A percentile compares a stretch with the other conserved stretches of the same genome.
Conservation (phyloP, 2,888 invertebrate species). For the Thereva unica region DNA sequence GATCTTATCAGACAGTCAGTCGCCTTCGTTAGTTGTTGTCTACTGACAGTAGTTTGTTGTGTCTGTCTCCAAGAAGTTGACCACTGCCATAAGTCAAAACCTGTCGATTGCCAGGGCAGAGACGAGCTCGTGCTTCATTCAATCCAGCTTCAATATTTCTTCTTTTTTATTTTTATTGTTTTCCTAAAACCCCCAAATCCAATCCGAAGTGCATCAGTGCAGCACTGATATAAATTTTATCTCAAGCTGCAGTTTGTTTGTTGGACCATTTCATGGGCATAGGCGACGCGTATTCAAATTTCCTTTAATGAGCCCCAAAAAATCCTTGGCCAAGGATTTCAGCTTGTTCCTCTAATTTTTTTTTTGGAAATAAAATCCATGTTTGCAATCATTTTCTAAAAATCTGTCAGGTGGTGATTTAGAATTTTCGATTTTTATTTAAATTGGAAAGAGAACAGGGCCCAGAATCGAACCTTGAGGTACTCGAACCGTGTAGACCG, state of each 20-base stretch:
- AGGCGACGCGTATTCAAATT: constrained; percentile 22
- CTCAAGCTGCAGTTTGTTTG: background rate
- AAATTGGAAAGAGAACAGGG: constrained; percentile 50
- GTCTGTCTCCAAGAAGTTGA: constrained; percentile 10
- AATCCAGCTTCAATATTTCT: no score
- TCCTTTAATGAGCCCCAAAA: constrained; percentile 18
- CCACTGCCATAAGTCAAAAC: constrained; percentile 27
- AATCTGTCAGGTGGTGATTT: constrained; percentile 53
- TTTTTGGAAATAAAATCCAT: constrained; percentile 17
- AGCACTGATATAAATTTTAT: background rate
- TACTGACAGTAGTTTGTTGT: constrained; percentile 25
- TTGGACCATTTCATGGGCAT: background rate
- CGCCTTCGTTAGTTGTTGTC: constrained; percentile 25
- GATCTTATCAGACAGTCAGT: constrained; percentile 34
- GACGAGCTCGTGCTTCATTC: no score
- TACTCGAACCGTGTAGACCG: constrained; percentile 9
- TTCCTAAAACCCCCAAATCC: no score
- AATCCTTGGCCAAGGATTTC: constrained; percentile 9
- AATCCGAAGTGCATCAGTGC: background rate
- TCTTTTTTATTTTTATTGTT: no score
- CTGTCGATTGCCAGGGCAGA: constrained; percentile 16
- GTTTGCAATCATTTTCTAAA: constrained; percentile 36
- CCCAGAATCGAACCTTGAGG: background rate
- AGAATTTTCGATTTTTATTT: constrained; percentile 60
- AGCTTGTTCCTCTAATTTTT: constrained; percentile 16